Evolutionary conservation across 35 echinoderm and acorn worm genomes (phyloP).

Genomic region (Patiria miniata): DNA sequence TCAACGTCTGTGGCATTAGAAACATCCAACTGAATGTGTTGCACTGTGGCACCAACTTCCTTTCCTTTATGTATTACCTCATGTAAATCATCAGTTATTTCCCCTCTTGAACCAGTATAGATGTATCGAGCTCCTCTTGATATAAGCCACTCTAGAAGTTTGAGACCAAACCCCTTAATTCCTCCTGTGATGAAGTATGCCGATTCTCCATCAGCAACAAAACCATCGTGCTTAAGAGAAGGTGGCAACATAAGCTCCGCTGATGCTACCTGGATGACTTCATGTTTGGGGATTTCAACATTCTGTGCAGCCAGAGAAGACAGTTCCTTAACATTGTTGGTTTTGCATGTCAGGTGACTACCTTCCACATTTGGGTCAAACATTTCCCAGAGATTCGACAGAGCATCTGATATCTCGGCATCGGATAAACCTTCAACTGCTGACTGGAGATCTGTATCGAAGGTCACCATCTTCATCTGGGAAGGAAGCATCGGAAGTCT

Average conservation of each 20-base stretch:
- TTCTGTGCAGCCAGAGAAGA: neutral
- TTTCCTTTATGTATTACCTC: neutral
- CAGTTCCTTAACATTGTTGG: neutral
- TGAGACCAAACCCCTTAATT: constrained; percentile 64
- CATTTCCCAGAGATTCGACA: constrained; percentile 20
- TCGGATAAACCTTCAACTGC: neutral
- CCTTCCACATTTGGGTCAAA: neutral
- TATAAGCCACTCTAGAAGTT: constrained; percentile 57
- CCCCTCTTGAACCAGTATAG: constrained; percentile 34
- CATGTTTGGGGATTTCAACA: neutral
- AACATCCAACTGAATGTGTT: constrained; percentile 44
- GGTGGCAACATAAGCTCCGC: neutral
- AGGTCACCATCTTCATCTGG: constrained; percentile 4
- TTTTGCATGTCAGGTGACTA: neutral
- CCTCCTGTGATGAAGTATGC: constrained; percentile 80
- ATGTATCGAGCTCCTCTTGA: constrained; percentile 39
- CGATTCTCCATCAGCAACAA: neutral
- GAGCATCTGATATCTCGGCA: neutral
- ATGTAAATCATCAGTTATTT: neutral
- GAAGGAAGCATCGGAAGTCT: neutral
- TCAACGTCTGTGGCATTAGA: neutral
- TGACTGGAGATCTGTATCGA: neutral
- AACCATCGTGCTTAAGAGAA: constrained; percentile 6
- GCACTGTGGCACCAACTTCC: neutral
- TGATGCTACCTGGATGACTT: neutral